Base-by-base conservation (phyloP, 2,113 vertebrate genomes). In the Chaetops frenatus region DNA sequence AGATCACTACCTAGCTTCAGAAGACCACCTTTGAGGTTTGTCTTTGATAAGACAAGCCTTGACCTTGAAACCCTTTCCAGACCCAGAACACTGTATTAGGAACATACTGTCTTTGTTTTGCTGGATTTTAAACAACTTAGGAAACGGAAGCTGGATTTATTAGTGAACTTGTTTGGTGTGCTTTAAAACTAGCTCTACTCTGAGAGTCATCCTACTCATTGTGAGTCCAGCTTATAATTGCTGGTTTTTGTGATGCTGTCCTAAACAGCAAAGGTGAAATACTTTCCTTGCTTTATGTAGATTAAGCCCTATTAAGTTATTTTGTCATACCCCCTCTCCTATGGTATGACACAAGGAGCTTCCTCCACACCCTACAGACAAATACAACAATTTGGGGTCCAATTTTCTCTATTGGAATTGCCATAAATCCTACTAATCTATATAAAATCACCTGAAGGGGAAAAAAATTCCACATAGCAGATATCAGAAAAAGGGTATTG, bases 151-250 rank as follows among this genome's bases (percentile, higher is more conserved):
- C 9, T 31, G 7, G 5, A 6, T 36, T 78, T 77, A 18, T 25
- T 57, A 82, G 14, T 54, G 7, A 71, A 47, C 9, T 47, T 64
- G 14, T 44, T 17, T 44, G 10, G 1, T 51, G 10, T 40, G 7
- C 72, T 82, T 84, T 85, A 35, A 76, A 71, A 67, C 11, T 50
- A 54, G 4, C 5, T 64, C 18, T 65, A 16, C 12, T 48, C 36
- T 53, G 36, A 84, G 15, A 24, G 17, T 71, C 22, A 25, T 53
- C 11, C 16, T 58, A 10, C 11, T 51, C 12, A 4, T 17, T 61
- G 12, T 54, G 15, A 60, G 17, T n/a, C 21, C 2, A 45, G 0
- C 1, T 82, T 60, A 21, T 2, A 64, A 51, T 23, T 9, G 9
- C 31, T 47, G 29, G 1, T 62, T 82, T 69, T 8, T 44, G 24